phyloP scores from a whole-genome alignment of 2,113 vertebrate species.

The Sapayoa aenigma region DNA sequence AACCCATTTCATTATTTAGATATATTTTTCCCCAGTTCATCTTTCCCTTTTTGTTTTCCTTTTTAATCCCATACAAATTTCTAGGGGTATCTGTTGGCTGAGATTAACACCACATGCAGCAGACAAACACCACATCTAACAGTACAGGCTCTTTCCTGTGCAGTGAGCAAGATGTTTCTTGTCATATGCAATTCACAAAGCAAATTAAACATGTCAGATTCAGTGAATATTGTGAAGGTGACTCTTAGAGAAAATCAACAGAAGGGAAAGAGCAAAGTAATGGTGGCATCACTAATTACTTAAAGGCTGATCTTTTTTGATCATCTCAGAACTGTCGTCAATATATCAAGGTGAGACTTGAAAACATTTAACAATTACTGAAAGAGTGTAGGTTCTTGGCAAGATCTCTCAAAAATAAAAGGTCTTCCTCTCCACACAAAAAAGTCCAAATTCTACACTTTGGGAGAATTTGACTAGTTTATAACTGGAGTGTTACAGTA shows the following conservation, averaged over 20 bases:
- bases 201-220: constrained; percentile 4
- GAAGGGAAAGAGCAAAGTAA: background rate
- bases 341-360: background rate
- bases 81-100: background rate
- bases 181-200: constrained; percentile 7
- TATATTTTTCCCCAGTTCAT: background rate
- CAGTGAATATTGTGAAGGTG: background rate
- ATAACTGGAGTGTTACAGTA: background rate
- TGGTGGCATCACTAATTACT: background rate
- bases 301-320: background rate
- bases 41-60: background rate
- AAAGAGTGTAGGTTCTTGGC: background rate
- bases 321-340: background rate
- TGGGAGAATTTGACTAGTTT: background rate
- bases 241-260: background rate
- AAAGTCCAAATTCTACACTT: background rate
- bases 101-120: background rate
- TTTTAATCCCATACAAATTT: background rate
- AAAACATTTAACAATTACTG: background rate
- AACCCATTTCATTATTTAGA: background rate
- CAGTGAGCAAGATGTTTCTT: background rate
- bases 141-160: background rate
- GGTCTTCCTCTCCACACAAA: background rate
- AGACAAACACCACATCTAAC: background rate
- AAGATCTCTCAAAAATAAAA: background rate